Base-by-base conservation (phyloP, 2,113 vertebrate species). In the Catharus bicknelli region DNA sequence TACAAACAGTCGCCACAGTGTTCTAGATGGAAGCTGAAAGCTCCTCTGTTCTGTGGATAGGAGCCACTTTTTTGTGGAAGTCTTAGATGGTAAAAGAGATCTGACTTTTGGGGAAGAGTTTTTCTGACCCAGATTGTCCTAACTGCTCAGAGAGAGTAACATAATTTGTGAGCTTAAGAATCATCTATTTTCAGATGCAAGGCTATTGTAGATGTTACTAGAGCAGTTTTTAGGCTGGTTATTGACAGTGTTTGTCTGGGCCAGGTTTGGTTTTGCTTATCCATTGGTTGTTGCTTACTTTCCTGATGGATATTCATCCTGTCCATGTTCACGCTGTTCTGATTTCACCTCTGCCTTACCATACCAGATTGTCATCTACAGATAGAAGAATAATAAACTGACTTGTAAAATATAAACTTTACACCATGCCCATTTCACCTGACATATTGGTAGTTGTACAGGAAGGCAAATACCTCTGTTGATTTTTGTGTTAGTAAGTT, bases 1-100 rank as follows among this genome's bases (percentile, higher is more conserved):
- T 59, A 13, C 21, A 43, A 10, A 21, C 0, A 0, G 26, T 69
- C 48, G 48, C 40, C 0, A 1, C 26, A 11, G 57, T 8, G 10
- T 42, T 42, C 11, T 38, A 1, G 43, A 42, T 23, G 57, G 68
- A 75, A 47, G 69, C 51, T 57, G 66, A 55, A 42, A 81, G 79
- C 18, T n/a, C 25, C 10, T 63, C 27, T 16, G n/a, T 36, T 62
- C 40, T 47, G 70, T 57, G 40, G 5, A 1, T 30, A 15, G 69
- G 27, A 91, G 11, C 40, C 6, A 1, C 32, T 81, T 80, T 16
- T 80, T 47, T 40, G 26, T 36, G n/a, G 22, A 61, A 34, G 53
- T 53, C n/a, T 58, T 80, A 61, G 20, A 23, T 81, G 68, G 34
- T 59, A 11, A 34, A 64, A 78, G 43, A 32, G 40, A 7, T 0